Conservation (phyloP, 1,140 invertebrate genomes). For the Temnothorax longispinosus region DNA sequence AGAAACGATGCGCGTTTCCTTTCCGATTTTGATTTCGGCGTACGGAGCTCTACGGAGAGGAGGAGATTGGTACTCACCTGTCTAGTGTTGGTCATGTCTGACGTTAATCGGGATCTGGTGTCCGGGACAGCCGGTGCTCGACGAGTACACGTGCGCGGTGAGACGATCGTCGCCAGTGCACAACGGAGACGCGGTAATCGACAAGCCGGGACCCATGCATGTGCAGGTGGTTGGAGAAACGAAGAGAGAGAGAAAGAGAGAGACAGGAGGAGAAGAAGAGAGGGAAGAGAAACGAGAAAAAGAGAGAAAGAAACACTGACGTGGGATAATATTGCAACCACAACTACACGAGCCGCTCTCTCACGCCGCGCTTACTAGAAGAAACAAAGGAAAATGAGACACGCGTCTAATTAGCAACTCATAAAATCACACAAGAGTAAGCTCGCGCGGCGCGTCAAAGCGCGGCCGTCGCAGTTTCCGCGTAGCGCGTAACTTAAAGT, state of each 20-base stretch:
- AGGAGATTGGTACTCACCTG: conserved; percentile 79
- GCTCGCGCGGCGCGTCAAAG: conserved; percentile 9
- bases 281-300: not conserved
- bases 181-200: conserved; percentile 69
- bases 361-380: conserved; percentile 78
- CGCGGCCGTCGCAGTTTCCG: not conserved
- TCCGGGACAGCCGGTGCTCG: conserved; percentile 41
- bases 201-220: conserved; percentile 83
- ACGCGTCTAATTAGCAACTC: conserved; percentile 47
- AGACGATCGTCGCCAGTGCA: conserved; percentile 66
- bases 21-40: not conserved
- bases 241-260: conserved; percentile 62
- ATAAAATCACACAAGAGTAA: conserved; percentile 36
- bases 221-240: conserved; percentile 75
- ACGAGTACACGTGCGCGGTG: conserved; percentile 61
- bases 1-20: not conserved
- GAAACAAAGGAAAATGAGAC: conserved; percentile 73
- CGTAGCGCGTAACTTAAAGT: not conserved
- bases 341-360: conserved; percentile 69
- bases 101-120: conserved; percentile 53
- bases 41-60: not conserved
- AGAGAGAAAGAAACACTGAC: not conserved
- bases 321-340: conserved; percentile 48
- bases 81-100: conserved; percentile 84
- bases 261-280: not conserved